These are phyloP conservation scores for Andricus grossulariae DNA, from an alignment of 1,140 invertebrate species.

Conservation along the genomic window DNA sequence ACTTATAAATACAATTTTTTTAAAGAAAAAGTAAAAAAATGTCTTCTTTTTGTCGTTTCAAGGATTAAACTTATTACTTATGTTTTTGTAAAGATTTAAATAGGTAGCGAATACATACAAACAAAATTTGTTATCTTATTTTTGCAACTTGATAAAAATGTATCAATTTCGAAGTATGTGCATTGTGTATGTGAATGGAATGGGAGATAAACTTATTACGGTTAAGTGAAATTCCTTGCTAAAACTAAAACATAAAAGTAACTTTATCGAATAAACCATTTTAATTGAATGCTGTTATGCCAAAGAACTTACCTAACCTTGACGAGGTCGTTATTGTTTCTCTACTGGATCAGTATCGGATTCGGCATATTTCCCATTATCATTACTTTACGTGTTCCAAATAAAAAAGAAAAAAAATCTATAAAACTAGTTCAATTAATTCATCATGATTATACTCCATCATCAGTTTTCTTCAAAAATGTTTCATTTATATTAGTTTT, in stretches of 20 bases:
- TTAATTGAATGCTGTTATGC: background rate
- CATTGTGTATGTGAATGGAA: background rate
- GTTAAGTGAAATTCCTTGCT: background rate
- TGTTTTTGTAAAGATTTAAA: too few relatives aligned
- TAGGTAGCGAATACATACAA: too few relatives aligned
- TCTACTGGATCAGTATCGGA: background rate
- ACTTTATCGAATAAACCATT: background rate
- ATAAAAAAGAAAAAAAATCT: background rate
- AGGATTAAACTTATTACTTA: too few relatives aligned
- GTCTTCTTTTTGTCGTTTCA: too few relatives aligned
- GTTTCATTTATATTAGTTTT: background rate
- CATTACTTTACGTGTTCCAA: background rate
- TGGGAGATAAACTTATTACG: background rate
- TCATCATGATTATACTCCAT: background rate
- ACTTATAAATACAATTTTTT: too few relatives aligned
- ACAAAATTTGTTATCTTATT: too few relatives aligned
- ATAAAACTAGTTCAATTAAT: slow-evolving; percentile 12
- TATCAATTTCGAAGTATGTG: too few relatives aligned
- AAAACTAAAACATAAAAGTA: background rate
- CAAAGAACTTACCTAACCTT: slow-evolving; percentile 4
- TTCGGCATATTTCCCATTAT: background rate
- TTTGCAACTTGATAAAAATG: too few relatives aligned
- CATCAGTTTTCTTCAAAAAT: background rate
- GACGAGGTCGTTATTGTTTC: background rate
- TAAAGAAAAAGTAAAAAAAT: too few relatives aligned